Conservation (phyloP, 2,888 invertebrate genomes). For the Argyresthia goedartella region DNA sequence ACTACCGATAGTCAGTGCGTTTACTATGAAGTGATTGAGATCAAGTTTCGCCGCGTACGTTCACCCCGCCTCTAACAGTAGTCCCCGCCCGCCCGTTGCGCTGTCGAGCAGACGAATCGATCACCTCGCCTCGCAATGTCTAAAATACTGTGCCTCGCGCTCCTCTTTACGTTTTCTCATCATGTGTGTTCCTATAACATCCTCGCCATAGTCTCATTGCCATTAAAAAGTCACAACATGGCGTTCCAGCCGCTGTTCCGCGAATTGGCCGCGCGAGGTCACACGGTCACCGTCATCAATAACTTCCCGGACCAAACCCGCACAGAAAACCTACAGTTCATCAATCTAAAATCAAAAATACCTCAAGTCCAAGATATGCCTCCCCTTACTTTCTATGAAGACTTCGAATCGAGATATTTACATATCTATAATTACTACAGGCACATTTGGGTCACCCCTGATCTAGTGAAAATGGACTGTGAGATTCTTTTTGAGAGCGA, state of each 20-base stretch:
- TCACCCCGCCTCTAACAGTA: neutral
- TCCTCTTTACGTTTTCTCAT: conserved; percentile 6
- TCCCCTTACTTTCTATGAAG: conserved; percentile 22
- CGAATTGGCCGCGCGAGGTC: conserved; percentile 69
- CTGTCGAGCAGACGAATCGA: neutral
- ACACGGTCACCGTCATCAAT: conserved; percentile 74
- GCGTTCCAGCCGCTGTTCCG: conserved; percentile 70
- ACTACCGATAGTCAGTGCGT: no score
- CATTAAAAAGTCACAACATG: conserved; percentile 75
- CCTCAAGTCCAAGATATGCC: neutral
- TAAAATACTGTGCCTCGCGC: neutral
- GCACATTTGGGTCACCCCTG: conserved; percentile 16
- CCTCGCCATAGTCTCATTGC: conserved; percentile 66
- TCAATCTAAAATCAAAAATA: conserved; percentile 41
- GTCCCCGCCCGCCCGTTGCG: neutral
- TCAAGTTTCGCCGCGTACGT: neutral
- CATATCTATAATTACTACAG: conserved; percentile 20
- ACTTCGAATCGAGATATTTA: conserved; percentile 13
- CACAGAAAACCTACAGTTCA: conserved; percentile 62
- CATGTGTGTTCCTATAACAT: conserved; percentile 49
- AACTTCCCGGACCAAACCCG: conserved; percentile 61
- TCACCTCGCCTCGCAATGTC: neutral
- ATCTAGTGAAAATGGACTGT: conserved; percentile 24
- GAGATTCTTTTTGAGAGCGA: conserved; percentile 30
- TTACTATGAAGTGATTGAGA: neutral